Percentiles rank a stretch among this genome's conserved stretches.
phyloP scores from a whole-genome alignment of 64 coral and sea anemone species.

The Montipora cactus region DNA sequence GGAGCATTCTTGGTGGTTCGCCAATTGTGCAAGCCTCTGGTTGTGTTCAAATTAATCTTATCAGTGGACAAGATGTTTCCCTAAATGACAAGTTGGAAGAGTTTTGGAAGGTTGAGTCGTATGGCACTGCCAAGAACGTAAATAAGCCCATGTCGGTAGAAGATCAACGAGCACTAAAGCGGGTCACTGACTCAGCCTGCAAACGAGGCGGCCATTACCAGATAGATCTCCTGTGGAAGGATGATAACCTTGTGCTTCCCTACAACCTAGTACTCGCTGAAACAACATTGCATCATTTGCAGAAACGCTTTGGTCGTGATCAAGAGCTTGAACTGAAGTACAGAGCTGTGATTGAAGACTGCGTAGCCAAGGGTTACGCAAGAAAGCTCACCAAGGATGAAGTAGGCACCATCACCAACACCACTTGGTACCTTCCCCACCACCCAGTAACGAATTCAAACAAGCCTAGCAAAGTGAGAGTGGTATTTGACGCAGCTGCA shows the following conservation, averaged over 20 bases:
- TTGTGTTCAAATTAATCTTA: neutral
- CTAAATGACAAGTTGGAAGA: neutral
- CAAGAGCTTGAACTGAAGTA: constrained; percentile 36
- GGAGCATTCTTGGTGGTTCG: constrained; percentile 54
- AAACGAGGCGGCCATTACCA: constrained; percentile 27
- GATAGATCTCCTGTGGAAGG: constrained; percentile 60
- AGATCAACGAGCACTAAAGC: constrained; percentile 41
- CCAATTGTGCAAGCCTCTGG: neutral
- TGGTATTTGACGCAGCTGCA: constrained; percentile 5
- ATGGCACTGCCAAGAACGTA: neutral
- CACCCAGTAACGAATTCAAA: constrained; percentile 28
- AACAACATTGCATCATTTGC: constrained; percentile 31
- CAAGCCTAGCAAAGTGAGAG: constrained; percentile 17
- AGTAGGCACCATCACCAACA: neutral
- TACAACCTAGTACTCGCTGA: constrained; percentile 46
- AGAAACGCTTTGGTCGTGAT: constrained; percentile 33
- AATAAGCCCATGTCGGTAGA: constrained; percentile 32
- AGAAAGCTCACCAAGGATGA: constrained; percentile 55
- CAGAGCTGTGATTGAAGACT: constrained; percentile 46
- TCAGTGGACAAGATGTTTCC: neutral
- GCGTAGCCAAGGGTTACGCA: constrained; percentile 26
- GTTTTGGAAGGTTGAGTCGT: constrained; percentile 37
- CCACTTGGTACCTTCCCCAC: constrained; percentile 24
- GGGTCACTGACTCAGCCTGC: constrained; percentile 17
- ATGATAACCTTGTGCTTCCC: constrained; percentile 12